Evolutionary conservation across 1,140 invertebrate species (phyloP).

Genomic region (Trichonephila clavata): DNA sequence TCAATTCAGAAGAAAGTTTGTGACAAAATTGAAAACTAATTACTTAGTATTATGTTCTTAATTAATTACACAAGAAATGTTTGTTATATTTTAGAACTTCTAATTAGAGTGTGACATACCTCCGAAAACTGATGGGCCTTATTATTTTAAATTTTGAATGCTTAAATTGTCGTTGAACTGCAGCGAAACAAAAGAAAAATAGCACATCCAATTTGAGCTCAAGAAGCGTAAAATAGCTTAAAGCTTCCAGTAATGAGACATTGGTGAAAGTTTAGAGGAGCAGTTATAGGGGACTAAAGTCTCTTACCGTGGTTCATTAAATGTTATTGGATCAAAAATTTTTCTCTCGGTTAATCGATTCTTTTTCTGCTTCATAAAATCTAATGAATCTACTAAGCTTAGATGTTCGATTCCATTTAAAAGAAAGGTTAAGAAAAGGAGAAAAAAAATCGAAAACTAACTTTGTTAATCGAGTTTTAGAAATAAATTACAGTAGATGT

Average conservation of each 20-base stretch:
- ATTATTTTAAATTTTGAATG: not conserved
- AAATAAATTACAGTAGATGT: too few relatives aligned
- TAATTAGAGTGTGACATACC: not conserved
- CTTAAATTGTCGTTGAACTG: not conserved
- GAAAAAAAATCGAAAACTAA: not conserved
- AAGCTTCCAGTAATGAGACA: not conserved
- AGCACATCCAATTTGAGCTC: constrained; percentile 3
- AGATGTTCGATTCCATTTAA: not conserved
- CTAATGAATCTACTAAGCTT: not conserved
- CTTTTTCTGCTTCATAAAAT: constrained; percentile 5
- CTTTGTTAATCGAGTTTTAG: too few relatives aligned
- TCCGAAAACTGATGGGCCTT: not conserved
- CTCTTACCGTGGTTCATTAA: constrained; percentile 41
- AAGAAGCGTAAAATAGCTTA: constrained; percentile 44
- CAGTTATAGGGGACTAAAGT: not conserved
- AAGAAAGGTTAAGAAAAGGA: not conserved
- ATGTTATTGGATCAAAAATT: constrained; percentile 14
- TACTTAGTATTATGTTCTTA: not conserved
- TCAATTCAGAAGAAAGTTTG: too few relatives aligned
- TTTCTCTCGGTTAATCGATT: not conserved
- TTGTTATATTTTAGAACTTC: not conserved
- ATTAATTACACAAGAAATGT: not conserved
- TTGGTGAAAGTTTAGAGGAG: not conserved
- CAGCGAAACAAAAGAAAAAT: not conserved
- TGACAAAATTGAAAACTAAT: too few relatives aligned